phyloP scores from a whole-genome alignment of 2,797 vertebrate species.

The Gallirallus australis region DNA sequence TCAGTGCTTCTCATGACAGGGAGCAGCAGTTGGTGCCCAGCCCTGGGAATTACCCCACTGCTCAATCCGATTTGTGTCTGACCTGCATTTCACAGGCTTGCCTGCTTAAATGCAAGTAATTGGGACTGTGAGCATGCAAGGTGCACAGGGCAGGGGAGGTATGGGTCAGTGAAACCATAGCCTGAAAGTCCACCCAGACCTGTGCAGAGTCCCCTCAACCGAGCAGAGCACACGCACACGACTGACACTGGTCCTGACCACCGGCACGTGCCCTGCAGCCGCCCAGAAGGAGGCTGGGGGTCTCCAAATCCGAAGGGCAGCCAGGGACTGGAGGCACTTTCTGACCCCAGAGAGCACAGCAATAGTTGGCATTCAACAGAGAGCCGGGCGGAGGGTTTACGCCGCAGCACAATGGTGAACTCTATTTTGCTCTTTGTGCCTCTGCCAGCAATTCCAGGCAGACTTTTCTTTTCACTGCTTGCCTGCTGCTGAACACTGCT shows the following conservation, averaged over 20 bases:
- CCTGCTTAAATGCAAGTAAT: neutral
- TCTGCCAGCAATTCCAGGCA: neutral
- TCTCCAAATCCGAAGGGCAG: neutral
- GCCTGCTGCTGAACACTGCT: neutral
- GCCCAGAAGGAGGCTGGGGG: neutral
- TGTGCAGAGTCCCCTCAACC: neutral
- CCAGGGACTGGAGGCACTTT: no score
- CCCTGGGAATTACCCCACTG: neutral
- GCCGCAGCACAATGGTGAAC: neutral
- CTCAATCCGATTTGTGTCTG: neutral
- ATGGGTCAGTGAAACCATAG: neutral
- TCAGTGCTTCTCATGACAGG: accelerated
- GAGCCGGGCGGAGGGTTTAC: neutral
- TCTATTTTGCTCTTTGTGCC: neutral
- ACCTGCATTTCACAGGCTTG: neutral
- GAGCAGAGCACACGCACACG: neutral
- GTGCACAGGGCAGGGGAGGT: neutral
- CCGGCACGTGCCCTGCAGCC: neutral
- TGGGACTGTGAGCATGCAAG: neutral
- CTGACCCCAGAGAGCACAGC: neutral
- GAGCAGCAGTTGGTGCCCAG: accelerated
- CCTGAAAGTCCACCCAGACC: neutral
- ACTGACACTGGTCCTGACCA: accelerated
- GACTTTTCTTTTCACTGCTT: neutral
- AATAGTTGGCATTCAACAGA: neutral